These are phyloP conservation scores for Nyctibius grandis DNA, from an alignment of 2,797 vertebrate genomes.

Conservation along the genomic window DNA sequence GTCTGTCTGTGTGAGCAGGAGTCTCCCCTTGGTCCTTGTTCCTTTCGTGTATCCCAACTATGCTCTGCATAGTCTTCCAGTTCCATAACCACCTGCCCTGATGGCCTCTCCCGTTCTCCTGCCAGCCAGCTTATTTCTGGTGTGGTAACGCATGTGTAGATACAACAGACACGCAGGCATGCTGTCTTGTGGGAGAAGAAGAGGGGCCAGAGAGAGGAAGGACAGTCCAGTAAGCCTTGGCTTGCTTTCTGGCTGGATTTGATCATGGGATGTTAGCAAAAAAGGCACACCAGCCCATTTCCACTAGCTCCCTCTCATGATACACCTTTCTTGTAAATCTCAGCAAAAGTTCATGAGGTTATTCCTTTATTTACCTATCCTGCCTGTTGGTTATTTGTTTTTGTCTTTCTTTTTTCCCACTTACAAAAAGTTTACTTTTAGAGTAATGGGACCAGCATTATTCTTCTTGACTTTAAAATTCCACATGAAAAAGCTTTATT, in stretches of 20 bases:
- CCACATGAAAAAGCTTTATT: neutral
- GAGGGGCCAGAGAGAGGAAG: neutral
- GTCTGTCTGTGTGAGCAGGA: rapidly evolving
- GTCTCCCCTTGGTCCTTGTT: neutral
- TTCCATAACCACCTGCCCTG: neutral
- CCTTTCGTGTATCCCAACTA: neutral
- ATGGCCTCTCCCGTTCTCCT: neutral
- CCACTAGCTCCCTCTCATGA: neutral
- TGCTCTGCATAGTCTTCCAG: neutral
- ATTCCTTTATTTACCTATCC: neutral
- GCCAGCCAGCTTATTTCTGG: neutral
- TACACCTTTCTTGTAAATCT: neutral
- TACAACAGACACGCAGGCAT: neutral
- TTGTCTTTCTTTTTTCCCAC: neutral
- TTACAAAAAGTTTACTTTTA: neutral
- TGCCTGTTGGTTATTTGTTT: neutral
- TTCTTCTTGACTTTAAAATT: neutral
- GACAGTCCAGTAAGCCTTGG: neutral
- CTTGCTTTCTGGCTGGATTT: neutral
- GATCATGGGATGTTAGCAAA: neutral
- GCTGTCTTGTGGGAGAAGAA: neutral
- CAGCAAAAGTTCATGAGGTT: neutral
- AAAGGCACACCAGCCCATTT: neutral
- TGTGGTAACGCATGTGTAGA: rapidly evolving
- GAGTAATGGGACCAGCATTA: neutral